Evolutionary conservation across 1,140 invertebrate species (phyloP), one percentile per base, ranked within the genome.

Genomic region (Caenorhabditis latens): DNA sequence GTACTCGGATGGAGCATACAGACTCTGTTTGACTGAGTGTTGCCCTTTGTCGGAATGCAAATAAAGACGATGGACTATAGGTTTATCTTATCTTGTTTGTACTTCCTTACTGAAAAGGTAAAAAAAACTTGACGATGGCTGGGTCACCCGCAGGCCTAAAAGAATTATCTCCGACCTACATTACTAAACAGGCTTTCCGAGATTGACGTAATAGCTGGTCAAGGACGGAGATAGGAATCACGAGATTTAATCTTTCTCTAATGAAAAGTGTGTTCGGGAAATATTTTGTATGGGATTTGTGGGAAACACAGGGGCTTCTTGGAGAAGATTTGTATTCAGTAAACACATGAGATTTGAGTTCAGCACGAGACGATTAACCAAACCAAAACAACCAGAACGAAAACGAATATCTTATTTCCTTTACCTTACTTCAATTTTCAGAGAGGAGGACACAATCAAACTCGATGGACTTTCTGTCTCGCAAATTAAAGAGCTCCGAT

Each of bases 371-470:
- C 32, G 0, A 1, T 2, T 32, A 32, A 32, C 32, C 32, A 61
- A 61, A 61, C 13, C 16, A 61, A 61, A 61, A 8, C n/a, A 61
- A 7, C 13, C 58, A n/a, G 58, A n/a, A 61, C 16, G 4, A 53
- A 53, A 53, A 53, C 50, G 50, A 53, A 32, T 32, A 32, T 32
- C 32, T 32, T 32, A 0, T 32, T 32, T 32, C 32, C 32, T 32
- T 32, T 2, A 32, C 0, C 32, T 32, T 32, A 32, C 32, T 8
- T 3, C 11, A 53, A 14, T 6, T 91, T 91, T 84, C 86, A 95
- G 96, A 83, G 97, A 99, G 93, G 97, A 98, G 94, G 97, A 99
- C 94, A 96, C 97, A 0, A 99, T 99, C 88, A 97, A 98, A 92
- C 93, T 99, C 19, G 98, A 99, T 94, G 97, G 96, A 5, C 93